Percentiles rank a stretch among this genome's conserved stretches.
phyloP scores from a whole-genome alignment of 1,140 invertebrate genomes.

The Drosophila ambigua region DNA sequence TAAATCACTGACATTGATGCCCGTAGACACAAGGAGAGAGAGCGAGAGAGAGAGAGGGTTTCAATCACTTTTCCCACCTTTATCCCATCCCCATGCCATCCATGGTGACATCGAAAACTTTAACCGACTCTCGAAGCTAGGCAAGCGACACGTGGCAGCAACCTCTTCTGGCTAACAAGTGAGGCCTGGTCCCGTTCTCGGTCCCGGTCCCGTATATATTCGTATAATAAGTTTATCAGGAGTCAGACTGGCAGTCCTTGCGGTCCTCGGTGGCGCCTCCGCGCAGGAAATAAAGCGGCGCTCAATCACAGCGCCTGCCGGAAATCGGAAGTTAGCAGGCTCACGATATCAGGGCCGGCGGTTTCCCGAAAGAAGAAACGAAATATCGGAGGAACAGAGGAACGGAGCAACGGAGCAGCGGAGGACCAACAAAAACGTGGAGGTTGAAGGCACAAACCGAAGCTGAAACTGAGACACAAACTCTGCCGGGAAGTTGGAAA shows the following conservation, averaged over 20 bases:
- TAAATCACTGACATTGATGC: constrained; percentile 81
- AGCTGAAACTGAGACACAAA: constrained; percentile 40
- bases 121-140: constrained; percentile 59
- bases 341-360: constrained; percentile 69
- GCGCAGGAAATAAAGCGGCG: constrained; percentile 73
- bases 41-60: constrained; percentile 1
- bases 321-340: constrained; percentile 81
- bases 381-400: constrained; percentile 3
- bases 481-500: constrained; percentile 47
- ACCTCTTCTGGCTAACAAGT: constrained; percentile 44
- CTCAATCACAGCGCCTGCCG: constrained; percentile 73
- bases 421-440: no score
- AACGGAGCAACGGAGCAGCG: neutral
- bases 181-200: neutral
- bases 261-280: constrained; percentile 54
- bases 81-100: neutral
- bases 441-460: neutral
- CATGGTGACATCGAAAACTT: constrained; percentile 47
- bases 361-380: constrained; percentile 38
- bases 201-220: constrained; percentile 1
- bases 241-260: constrained; percentile 49
- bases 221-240: constrained; percentile 72
- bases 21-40: constrained; percentile 49
- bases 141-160: constrained; percentile 43
- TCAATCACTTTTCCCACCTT: constrained; percentile 4